Percentiles rank a stretch among this genome's conserved stretches.
Evolutionary conservation across 2,888 invertebrate species (phyloP).

Genomic region (Eristalinus sepulchralis): DNA sequence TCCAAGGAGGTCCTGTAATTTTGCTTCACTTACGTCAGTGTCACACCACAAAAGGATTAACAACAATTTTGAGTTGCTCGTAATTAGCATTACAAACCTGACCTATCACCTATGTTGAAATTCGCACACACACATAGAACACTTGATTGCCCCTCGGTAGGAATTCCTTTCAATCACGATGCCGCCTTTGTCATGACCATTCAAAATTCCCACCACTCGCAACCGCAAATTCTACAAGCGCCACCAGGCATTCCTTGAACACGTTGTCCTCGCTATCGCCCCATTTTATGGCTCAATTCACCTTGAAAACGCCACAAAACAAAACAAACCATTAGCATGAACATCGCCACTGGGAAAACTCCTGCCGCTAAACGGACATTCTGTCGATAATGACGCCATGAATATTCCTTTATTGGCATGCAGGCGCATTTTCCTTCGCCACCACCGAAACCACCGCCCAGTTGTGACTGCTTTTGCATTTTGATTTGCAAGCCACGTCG

Average conservation of each 20-base stretch:
- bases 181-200: background rate
- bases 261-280: conserved; percentile 41
- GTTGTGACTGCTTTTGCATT: conserved; percentile 38
- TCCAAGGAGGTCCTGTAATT: no score
- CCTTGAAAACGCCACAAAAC: conserved; percentile 46
- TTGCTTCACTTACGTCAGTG: no score
- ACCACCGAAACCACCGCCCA: conserved; percentile 15
- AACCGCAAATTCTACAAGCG: background rate
- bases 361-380: conserved; percentile 52
- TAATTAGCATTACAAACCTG: background rate
- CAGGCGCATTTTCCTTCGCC: background rate
- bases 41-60: no score
- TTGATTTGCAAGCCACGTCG: conserved; percentile 28
- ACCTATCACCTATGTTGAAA: background rate
- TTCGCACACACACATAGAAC: background rate
- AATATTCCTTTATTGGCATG: conserved; percentile 55
- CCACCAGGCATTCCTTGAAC: background rate
- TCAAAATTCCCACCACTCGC: background rate
- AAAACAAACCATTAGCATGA: conserved; percentile 28
- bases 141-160: background rate
- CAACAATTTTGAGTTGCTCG: no score
- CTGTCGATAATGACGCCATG: conserved; percentile 62
- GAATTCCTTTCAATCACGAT: background rate
- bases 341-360: conserved; percentile 20
- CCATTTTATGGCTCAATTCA: conserved; percentile 46